phyloP scores from a whole-genome alignment of 2,888 invertebrate species.

The Hybos culiciformis region DNA sequence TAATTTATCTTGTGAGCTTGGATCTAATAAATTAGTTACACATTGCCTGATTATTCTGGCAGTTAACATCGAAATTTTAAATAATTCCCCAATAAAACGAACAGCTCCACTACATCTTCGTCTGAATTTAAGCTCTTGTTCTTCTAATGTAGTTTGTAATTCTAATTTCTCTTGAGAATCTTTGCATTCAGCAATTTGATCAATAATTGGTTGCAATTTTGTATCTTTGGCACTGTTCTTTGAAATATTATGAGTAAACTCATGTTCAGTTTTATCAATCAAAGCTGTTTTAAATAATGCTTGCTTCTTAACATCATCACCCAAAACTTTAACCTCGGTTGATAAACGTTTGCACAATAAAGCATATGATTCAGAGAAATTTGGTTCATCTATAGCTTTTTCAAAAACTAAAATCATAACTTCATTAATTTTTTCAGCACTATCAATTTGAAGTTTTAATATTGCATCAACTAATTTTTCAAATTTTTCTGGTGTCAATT shows the following conservation, averaged over 20 bases:
- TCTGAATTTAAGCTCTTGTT: slow-evolving; percentile 57
- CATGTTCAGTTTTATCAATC: slow-evolving; percentile 51
- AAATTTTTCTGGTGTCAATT: slow-evolving; percentile 84
- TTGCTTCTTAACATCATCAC: slow-evolving; percentile 29
- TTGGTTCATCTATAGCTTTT: slow-evolving; percentile 84
- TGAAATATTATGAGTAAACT: slow-evolving; percentile 41
- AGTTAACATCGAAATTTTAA: slow-evolving; percentile 73
- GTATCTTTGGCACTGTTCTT: slow-evolving; percentile 18
- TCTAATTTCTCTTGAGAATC: slow-evolving; percentile 50
- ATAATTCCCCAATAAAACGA: slow-evolving; percentile 68
- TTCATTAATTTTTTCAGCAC: slow-evolving; percentile 54
- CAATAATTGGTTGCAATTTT: slow-evolving; percentile 16
- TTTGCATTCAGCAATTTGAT: slow-evolving; percentile 29
- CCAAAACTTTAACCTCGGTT: slow-evolving; percentile 24
- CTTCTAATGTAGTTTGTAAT: slow-evolving; percentile 46
- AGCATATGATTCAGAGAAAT: slow-evolving; percentile 76
- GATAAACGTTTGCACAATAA: slow-evolving; percentile 56
- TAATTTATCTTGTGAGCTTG: slow-evolving; percentile 68
- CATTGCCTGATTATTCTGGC: slow-evolving; percentile 72
- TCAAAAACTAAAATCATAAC: slow-evolving; percentile 78
- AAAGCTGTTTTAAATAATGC: slow-evolving; percentile 39
- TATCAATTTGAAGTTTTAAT: slow-evolving; percentile 55
- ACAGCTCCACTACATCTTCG: slow-evolving; percentile 75
- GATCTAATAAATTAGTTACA: slow-evolving; percentile 54
- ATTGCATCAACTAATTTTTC: slow-evolving; percentile 61